phyloP scores from a whole-genome alignment of 2,113 vertebrate species.

The Epinephelus lanceolatus region DNA sequence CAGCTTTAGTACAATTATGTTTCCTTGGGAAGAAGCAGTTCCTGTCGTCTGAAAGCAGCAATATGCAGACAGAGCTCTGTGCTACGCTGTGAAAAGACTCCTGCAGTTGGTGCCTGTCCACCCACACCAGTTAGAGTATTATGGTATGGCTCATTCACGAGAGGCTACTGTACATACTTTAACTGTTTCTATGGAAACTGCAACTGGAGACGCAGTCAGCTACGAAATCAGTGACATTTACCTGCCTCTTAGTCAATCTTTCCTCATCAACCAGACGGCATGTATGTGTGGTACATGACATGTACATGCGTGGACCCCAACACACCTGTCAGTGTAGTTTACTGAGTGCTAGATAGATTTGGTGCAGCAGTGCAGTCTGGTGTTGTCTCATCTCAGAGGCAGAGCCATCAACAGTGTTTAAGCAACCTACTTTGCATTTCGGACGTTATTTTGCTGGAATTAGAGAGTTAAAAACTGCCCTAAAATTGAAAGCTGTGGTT shows the following conservation, averaged over 20 bases:
- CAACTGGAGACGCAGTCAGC: conserved; percentile 54
- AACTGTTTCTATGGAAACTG: conserved; percentile 76
- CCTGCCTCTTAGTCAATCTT: conserved; percentile 30
- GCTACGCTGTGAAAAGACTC: conserved; percentile 51
- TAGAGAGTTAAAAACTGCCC: background rate
- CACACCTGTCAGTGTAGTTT: background rate
- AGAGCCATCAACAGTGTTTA: background rate
- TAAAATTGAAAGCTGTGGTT: background rate
- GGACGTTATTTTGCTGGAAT: background rate
- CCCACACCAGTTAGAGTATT: conserved; percentile 67
- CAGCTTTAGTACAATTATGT: background rate
- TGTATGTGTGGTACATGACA: background rate
- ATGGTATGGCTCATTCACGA: conserved; percentile 78
- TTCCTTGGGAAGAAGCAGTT: conserved; percentile 20
- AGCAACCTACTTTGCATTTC: conserved; percentile 4
- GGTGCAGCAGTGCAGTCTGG: conserved; percentile 34
- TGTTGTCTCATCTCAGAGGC: conserved; percentile 20
- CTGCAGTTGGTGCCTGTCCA: conserved; percentile 55
- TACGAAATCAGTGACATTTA: conserved; percentile 58
- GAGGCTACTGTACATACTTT: conserved; percentile 61
- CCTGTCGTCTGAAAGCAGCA: conserved; percentile 8
- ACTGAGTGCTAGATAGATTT: conserved; percentile 8
- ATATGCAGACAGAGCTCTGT: conserved; percentile 40
- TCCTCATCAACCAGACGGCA: conserved; percentile 18
- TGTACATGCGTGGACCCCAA: too few species aligned